These are phyloP conservation scores for Petrosia ficiformis DNA, from an alignment of 37 sponge, comb jelly and placozoan genomes.

Conservation along the genomic window DNA sequence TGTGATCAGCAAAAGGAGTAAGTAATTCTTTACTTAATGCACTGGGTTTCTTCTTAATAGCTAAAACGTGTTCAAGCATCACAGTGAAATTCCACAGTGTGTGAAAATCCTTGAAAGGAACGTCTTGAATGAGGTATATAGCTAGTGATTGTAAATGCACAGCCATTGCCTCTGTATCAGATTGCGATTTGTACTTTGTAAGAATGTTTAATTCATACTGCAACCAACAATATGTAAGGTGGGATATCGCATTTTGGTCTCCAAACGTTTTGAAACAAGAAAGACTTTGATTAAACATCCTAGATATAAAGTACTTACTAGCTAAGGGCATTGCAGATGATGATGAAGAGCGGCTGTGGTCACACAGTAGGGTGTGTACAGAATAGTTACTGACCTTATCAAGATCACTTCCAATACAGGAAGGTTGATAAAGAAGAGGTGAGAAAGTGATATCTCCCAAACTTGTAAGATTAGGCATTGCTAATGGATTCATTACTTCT, in stretches of 20 bases:
- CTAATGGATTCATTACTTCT: background rate
- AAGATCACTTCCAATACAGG: background rate
- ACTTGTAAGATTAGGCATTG: background rate
- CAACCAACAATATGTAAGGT: background rate
- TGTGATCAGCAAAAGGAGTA: constrained; percentile 10
- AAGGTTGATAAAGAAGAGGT: background rate
- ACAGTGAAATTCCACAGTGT: background rate
- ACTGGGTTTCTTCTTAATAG: background rate
- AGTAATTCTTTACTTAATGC: background rate
- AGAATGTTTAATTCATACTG: background rate
- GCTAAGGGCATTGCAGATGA: background rate
- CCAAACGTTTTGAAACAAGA: background rate
- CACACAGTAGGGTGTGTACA: no score
- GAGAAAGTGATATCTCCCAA: background rate
- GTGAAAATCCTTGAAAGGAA: background rate
- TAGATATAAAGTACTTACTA: constrained; percentile 25
- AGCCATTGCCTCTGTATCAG: background rate
- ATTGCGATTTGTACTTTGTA: background rate
- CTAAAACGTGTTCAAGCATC: background rate
- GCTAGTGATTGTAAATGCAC: background rate
- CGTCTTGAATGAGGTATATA: background rate
- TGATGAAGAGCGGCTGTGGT: background rate
- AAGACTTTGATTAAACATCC: constrained; percentile 53
- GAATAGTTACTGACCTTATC: background rate
- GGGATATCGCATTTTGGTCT: background rate